Percentiles rank a stretch among this genome's conserved stretches.
Conservation (phyloP, 2,797 vertebrate genomes). For the Pogoniulus pusillus region DNA sequence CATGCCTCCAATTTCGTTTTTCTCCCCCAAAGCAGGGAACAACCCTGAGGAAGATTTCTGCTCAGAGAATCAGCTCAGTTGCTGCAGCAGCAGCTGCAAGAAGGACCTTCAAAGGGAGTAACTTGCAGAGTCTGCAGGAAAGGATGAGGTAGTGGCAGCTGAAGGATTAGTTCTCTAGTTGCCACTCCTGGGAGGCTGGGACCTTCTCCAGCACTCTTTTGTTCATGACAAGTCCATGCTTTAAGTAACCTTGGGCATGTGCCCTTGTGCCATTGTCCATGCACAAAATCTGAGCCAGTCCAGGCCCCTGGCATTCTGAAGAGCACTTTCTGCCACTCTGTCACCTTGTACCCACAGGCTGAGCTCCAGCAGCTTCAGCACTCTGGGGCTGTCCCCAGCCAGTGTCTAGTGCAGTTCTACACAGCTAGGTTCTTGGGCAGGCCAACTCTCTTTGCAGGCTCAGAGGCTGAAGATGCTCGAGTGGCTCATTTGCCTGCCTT, state of each 20-base stretch:
- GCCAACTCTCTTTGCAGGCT: not conserved
- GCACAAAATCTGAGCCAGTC: not conserved
- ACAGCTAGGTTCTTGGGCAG: not conserved
- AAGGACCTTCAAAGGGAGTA: constrained; percentile 8
- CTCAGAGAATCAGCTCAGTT: constrained; percentile 45
- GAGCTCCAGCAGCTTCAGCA: not conserved
- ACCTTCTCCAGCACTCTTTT: not conserved
- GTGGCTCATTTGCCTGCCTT: constrained; percentile 10
- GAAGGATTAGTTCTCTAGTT: constrained; percentile 1
- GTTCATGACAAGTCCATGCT: not conserved
- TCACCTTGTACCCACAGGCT: not conserved
- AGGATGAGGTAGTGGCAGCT: constrained; percentile 57
- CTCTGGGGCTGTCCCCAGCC: not conserved
- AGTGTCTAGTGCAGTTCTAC: not conserved
- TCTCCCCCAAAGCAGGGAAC: not conserved
- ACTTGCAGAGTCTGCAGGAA: constrained; percentile 15
- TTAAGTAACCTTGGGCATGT: not conserved
- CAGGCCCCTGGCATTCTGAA: not conserved
- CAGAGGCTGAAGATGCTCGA: not conserved
- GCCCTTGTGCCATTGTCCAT: not conserved
- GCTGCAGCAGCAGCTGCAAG: constrained; percentile 29
- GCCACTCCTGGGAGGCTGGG: not conserved
- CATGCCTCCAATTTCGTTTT: constrained; percentile 10
- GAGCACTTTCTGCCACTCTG: not conserved
- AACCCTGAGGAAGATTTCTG: constrained; percentile 29